Evolutionary conservation across 1,140 invertebrate species (phyloP), one percentile per base, ranked within the genome.

Genomic region (Ruditapes philippinarum): DNA sequence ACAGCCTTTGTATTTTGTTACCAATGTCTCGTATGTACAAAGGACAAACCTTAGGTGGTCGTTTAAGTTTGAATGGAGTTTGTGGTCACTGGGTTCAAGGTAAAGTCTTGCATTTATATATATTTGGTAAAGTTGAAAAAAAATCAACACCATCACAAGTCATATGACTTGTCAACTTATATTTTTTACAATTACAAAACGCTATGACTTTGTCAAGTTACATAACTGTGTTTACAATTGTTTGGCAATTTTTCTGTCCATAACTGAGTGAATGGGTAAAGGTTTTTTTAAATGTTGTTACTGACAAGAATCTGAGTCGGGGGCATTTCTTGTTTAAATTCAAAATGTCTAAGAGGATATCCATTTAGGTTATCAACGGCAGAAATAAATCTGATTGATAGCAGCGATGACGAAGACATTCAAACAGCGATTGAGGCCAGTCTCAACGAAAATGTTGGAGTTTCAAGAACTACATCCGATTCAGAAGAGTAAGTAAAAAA

Each of bases 331-430:
- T 9, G 9, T 65, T 65, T 11, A 33, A 9, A 65, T 65, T 65
- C 60, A 65, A 65, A 65, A 65, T 65, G 60, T 65, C 60, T 65
- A 65, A 65, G 60, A 65, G 60, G 60, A 65, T 65, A 65, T 65
- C 60, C n/a, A 11, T 65, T 65, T 65, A 65, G 60, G 60, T 65
- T 11, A 65, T n/a, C n/a, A n/a, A n/a, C n/a, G n/a, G n/a, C n/a
- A n/a, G n/a, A n/a, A n/a, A n/a, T 65, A 65, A 65, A 65, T 65
- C 60, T 65, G 60, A 65, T 65, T 65, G 60, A 65, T 65, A 65
- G 60, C 60, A 65, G 60, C 60, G 60, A 65, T 65, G 60, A 65
- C 60, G n/a, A 65, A 65, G 60, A 33, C 60, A 65, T 65, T 65
- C 60, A 65, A 65, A 65, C 60, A 65, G 60, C 60, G 60, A 65